Evolutionary conservation across 2,113 vertebrate species (phyloP).

Genomic region (Carassius gibelio): DNA sequence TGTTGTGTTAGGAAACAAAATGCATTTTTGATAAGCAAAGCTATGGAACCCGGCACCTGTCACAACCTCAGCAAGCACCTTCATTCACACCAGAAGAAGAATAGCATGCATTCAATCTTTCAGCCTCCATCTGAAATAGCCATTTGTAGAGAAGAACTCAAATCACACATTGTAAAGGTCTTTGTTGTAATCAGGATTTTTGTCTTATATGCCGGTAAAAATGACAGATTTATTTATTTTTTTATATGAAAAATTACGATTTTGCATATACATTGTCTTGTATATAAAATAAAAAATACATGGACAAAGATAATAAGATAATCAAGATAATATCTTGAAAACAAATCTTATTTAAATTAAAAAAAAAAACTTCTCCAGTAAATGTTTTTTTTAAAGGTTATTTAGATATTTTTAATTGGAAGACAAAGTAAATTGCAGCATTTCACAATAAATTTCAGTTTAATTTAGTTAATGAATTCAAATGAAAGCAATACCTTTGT

Average conservation of each 20-base stretch:
- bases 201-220: not conserved
- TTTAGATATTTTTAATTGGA: not conserved
- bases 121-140: not conserved
- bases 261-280: too few species aligned
- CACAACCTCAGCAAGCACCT: not conserved
- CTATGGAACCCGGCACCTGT: not conserved
- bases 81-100: slow-evolving; percentile 3
- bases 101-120: not conserved
- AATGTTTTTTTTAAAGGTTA: not conserved
- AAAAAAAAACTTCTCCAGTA: not conserved
- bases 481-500: too few species aligned
- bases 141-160: not conserved
- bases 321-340: not conserved
- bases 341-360: not conserved
- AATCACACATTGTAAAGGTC: not conserved
- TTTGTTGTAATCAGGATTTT: not conserved
- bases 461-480: too few species aligned
- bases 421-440: not conserved
- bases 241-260: too few species aligned
- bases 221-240: not conserved
- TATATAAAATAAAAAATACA: not conserved
- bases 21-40: slow-evolving; percentile 29
- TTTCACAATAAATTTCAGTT: too few species aligned
- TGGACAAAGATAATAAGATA: not conserved
- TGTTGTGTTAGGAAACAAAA: slow-evolving; percentile 25